Conservation (phyloP, 2,113 vertebrate genomes). For the Gobius niger region DNA sequence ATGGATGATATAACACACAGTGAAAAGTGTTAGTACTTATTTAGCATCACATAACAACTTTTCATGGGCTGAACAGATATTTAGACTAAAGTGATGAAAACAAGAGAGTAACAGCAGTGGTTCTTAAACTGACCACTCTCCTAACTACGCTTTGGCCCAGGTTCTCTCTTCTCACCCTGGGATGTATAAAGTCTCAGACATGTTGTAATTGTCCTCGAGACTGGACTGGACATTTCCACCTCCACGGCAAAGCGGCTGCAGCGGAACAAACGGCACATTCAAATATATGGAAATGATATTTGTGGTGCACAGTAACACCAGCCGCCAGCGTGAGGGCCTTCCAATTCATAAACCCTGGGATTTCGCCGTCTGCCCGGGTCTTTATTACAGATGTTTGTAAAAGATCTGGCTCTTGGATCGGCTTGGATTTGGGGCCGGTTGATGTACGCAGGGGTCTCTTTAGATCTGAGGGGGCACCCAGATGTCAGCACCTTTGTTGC, state of each 20-base stretch:
- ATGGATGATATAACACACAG: background rate
- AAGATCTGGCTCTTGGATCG: constrained; percentile 45
- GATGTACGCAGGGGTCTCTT: constrained; percentile 24
- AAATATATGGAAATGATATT: constrained; percentile 71
- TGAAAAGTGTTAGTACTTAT: too few species aligned
- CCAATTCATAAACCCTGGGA: constrained; percentile 62
- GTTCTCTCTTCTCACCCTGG: constrained; percentile 62
- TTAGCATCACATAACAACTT: too few species aligned
- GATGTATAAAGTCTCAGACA: constrained; percentile 72
- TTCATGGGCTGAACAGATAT: background rate
- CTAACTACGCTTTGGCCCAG: constrained; percentile 40
- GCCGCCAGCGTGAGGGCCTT: constrained; percentile 55
- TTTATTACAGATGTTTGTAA: constrained; percentile 62
- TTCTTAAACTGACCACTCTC: constrained; percentile 37
- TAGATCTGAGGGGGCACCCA: constrained; percentile 43
- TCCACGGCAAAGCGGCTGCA: constrained; percentile 62
- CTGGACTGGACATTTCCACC: constrained; percentile 70
- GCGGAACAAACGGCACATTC: constrained; percentile 74
- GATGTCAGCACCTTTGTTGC: constrained; percentile 50
- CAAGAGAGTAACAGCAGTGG: constrained; percentile 23
- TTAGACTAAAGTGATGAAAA: constrained; percentile 20
- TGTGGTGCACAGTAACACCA: constrained; percentile 53
- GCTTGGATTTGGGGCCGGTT: constrained; percentile 44
- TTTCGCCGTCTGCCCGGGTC: constrained; percentile 56
- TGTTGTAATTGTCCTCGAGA: constrained; percentile 76